Conservation (phyloP, 30 jellyfish, hydroid and myxozoan genomes). For the Haliclystus octoradiatus region DNA sequence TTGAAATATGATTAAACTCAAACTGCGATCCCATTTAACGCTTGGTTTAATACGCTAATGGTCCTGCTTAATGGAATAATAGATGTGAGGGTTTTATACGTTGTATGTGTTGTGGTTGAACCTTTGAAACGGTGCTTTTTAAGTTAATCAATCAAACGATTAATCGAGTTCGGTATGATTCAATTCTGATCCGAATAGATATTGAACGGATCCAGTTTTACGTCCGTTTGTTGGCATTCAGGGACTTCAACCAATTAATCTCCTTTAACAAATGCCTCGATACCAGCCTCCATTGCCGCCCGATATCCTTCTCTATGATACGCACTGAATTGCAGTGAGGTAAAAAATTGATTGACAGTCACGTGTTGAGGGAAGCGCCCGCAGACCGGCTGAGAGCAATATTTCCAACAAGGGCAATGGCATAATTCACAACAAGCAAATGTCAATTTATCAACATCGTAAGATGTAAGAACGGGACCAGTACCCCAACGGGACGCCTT, state of each 20-base stretch:
- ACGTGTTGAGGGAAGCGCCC: slow-evolving; percentile 61
- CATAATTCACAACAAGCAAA: slow-evolving; percentile 46
- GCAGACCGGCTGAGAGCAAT: slow-evolving; percentile 36
- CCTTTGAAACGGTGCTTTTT: too few species aligned
- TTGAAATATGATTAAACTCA: too few species aligned
- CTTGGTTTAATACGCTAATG: too few species aligned
- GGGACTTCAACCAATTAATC: too few species aligned
- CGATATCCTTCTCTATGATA: slow-evolving; percentile 65
- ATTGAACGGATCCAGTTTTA: neutral
- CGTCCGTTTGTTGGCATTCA: neutral
- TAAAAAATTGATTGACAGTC: slow-evolving; percentile 62
- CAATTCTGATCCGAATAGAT: too few species aligned
- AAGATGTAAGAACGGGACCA: slow-evolving; percentile 27
- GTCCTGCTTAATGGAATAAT: too few species aligned
- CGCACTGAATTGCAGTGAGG: slow-evolving; percentile 55
- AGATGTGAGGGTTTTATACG: too few species aligned
- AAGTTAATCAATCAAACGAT: too few species aligned
- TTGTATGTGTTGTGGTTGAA: too few species aligned
- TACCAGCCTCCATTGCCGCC: slow-evolving; percentile 41
- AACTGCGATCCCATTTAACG: too few species aligned
- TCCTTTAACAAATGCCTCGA: neutral
- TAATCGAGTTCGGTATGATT: too few species aligned
- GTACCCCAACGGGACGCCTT: slow-evolving; percentile 42
- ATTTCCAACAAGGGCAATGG: slow-evolving; percentile 27
- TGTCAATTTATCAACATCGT: slow-evolving; percentile 40